These are phyloP conservation scores for Macrocentrus cingulum DNA, from an alignment of 1,140 invertebrate genomes.

Conservation along the genomic window DNA sequence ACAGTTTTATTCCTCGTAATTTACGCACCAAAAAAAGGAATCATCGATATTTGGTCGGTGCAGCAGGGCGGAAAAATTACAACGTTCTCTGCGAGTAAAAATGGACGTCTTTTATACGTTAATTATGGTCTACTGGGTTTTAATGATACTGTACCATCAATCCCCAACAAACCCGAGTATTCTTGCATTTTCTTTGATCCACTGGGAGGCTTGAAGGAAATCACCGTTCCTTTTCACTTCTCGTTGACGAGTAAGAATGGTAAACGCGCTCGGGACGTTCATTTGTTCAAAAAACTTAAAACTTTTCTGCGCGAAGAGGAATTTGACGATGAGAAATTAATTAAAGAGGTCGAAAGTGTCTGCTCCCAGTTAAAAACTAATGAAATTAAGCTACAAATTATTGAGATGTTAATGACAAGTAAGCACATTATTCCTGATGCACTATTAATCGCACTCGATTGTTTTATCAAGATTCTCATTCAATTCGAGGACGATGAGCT, in stretches of 20 bases:
- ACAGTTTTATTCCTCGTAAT: slow-evolving; percentile 80
- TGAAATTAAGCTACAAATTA: slow-evolving; percentile 70
- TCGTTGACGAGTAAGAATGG: slow-evolving; percentile 85
- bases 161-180: slow-evolving; percentile 63
- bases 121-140: slow-evolving; percentile 77
- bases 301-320: slow-evolving; percentile 66
- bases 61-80: slow-evolving; percentile 86
- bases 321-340: slow-evolving; percentile 57
- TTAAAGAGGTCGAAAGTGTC: slow-evolving; percentile 58
- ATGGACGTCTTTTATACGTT: slow-evolving; percentile 76
- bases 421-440: slow-evolving; percentile 63
- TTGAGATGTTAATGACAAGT: slow-evolving; percentile 71
- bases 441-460: slow-evolving; percentile 55
- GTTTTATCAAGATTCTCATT: slow-evolving; percentile 21
- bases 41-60: slow-evolving; percentile 84
- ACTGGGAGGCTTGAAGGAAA: slow-evolving; percentile 76
- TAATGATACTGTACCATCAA: slow-evolving; percentile 52
- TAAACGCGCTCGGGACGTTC: slow-evolving; percentile 81
- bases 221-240: slow-evolving; percentile 88
- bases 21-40: slow-evolving; percentile 80
- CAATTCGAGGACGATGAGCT: slow-evolving; percentile 40
- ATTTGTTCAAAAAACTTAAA: slow-evolving; percentile 80
- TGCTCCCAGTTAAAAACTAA: slow-evolving; percentile 72
- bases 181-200: slow-evolving; percentile 82
- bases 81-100: slow-evolving; percentile 85